Conservation (phyloP, 1,140 invertebrate species). For the Drosophila grimshawi region DNA sequence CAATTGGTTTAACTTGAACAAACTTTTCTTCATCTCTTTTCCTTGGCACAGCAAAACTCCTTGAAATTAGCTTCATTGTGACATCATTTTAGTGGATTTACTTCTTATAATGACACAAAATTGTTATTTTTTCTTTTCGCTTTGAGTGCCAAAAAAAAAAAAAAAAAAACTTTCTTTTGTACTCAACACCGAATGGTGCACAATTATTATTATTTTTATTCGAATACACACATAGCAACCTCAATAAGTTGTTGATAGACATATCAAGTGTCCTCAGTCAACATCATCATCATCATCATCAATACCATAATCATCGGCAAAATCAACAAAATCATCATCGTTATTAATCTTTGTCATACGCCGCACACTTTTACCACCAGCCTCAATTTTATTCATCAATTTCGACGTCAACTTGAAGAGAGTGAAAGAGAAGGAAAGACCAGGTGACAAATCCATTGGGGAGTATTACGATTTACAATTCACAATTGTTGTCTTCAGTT, state of each 20-base stretch:
- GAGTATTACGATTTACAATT: conserved; percentile 14
- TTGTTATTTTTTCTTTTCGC: conserved; percentile 38
- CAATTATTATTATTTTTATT: conserved; percentile 44
- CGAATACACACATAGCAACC: conserved; percentile 38
- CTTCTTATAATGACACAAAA: conserved; percentile 29
- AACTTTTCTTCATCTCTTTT: not conserved
- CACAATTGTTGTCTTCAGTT: not conserved
- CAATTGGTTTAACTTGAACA: not conserved
- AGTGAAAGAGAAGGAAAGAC: conserved; percentile 1
- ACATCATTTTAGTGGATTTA: conserved; percentile 61
- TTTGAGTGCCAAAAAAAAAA: conserved; percentile 25
- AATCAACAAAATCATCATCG: conserved; percentile 24
- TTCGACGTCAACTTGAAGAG: conserved; percentile 9
- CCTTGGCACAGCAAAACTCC: conserved; percentile 26
- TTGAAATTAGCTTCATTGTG: conserved; percentile 48
- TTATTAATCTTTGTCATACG: conserved; percentile 17
- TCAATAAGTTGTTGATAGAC: conserved; percentile 59
- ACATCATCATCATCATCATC: conserved; percentile 24
- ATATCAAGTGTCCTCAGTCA: conserved; percentile 61
- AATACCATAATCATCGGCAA: conserved; percentile 32
- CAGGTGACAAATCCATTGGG: conserved; percentile 37
- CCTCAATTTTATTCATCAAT: conserved; percentile 25
- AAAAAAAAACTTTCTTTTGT: conserved; percentile 71
- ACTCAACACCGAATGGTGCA: conserved; percentile 48
- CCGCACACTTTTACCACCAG: conserved; percentile 41